Percentiles rank a stretch among this genome's conserved stretches.
Evolutionary conservation across 1,140 invertebrate genomes (phyloP).

Genomic region (Octopus bimaculoides): DNA sequence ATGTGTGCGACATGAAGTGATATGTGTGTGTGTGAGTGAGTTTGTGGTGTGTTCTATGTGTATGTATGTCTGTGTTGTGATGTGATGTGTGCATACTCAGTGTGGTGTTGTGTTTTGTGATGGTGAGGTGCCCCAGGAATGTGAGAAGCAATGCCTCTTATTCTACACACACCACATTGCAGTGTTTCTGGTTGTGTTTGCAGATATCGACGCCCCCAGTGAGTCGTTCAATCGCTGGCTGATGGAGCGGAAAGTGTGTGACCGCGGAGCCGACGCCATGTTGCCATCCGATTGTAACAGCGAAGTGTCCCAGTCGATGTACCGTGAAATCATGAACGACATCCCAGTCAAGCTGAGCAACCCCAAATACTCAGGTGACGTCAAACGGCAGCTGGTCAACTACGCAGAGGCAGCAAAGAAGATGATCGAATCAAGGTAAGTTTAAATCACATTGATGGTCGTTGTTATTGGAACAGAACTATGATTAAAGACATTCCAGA

Average conservation of each 20-base stretch:
- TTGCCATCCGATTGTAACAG: conserved; percentile 87
- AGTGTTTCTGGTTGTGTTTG: conserved; percentile 13
- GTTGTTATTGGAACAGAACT: not conserved
- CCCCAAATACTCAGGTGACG: conserved; percentile 93
- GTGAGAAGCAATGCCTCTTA: no score
- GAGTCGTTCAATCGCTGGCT: conserved; percentile 96
- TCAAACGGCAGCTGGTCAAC: conserved; percentile 89
- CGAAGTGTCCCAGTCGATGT: conserved; percentile 92
- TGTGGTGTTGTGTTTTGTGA: no score
- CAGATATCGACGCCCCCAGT: conserved; percentile 87
- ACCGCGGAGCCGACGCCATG: conserved; percentile 75
- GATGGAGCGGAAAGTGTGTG: conserved; percentile 90
- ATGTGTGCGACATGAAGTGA: no score
- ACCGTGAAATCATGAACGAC: conserved; percentile 97
- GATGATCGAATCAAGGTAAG: conserved; percentile 82
- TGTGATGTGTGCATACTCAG: no score
- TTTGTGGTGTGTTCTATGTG: no score
- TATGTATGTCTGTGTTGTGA: no score
- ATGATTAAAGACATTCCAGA: no score
- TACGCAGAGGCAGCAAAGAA: conserved; percentile 97
- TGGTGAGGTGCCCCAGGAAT: no score
- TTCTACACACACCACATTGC: no score
- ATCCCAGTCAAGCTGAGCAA: conserved; percentile 93
- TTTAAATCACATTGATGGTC: not conserved
- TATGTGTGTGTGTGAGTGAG: no score